Base-by-base conservation (phyloP, 2,113 vertebrate species). In the Emydura subglobosa region DNA sequence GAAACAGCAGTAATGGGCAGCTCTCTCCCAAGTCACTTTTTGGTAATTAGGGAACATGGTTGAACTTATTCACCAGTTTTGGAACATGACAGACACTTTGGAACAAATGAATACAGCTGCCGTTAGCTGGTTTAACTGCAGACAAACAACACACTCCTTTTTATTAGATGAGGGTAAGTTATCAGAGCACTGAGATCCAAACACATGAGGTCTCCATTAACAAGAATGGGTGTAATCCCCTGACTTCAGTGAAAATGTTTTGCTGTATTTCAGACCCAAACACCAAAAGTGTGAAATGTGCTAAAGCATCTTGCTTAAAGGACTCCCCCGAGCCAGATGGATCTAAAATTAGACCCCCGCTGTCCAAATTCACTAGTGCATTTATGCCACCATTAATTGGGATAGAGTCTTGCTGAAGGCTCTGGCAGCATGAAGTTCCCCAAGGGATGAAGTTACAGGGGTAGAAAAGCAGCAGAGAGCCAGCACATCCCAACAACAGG, bases 1-100 rank as follows among this genome's bases (percentile, higher is more conserved):
- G 65, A 87, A 95, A 94, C 86, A 80, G 59, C 84, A 80, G 19
- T 86, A 83, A 88, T 78, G 83, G 88, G 79, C 49, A 10, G 2
- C 34, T 16, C 27, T 74, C 72, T 94, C 55, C 86, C 34, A 72
- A 54, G 96, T 92, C 76, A 81, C 80, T 97, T 96, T 85, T 81
- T 81, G 79, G 39, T 86, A 87, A 94, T 72, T 51, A 86, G 2
- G 12, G 47, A 51, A 85, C 44, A 92, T 95, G 91, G 95, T 92
- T 91, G 90, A 95, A 95, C 79, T 85, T 91, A 85, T 22, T 81
- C 51, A 51, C 85, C 55, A 82, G n/a, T 72, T 39, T 87, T 83
- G 74, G 39, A 3, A 91, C 79, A 72, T 79, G 1, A 5, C 34
- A 68, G 59, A 50, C 79, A 74, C 76, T 78, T 24, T 22, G 25